phyloP scores from a whole-genome alignment of 2,797 vertebrate genomes.

The Taenioides sp. region DNA sequence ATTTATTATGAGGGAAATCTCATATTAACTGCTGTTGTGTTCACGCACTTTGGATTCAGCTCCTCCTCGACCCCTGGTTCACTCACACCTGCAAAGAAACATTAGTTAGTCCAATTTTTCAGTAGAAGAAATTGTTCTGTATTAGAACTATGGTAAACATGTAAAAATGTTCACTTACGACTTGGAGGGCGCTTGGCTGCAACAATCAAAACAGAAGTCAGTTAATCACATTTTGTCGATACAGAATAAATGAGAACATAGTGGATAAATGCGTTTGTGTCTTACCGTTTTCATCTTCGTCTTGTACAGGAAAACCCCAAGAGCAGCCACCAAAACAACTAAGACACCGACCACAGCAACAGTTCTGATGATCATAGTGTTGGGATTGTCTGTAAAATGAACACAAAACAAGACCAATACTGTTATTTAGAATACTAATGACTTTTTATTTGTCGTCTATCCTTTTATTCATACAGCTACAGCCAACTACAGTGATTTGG shows the following conservation, averaged over 20 bases:
- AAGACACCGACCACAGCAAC: neutral
- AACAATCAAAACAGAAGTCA: neutral
- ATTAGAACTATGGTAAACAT: neutral
- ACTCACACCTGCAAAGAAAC: neutral
- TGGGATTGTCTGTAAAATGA: neutral
- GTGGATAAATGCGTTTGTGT: neutral
- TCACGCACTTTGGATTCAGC: neutral
- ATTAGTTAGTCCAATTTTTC: neutral
- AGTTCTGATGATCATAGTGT: neutral
- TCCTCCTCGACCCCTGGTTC: neutral
- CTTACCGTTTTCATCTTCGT: constrained; percentile 12
- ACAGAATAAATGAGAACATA: neutral
- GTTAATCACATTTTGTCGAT: neutral
- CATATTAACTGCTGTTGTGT: too few relatives aligned
- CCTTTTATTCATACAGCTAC: neutral
- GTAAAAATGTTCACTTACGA: neutral
- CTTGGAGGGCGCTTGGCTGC: neutral
- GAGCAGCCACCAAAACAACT: neutral
- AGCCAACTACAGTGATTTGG: too few relatives aligned
- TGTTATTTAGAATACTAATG: neutral
- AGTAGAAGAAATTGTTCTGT: neutral
- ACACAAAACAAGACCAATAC: neutral
- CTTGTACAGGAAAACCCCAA: constrained; percentile 14
- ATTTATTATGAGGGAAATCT: too few relatives aligned
- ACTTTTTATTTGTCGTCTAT: neutral